A percentile compares a stretch with the other conserved stretches of the same genome.
These are phyloP conservation scores for Holacanthella duospinosa DNA, from an alignment of 2,888 invertebrate genomes.

Conservation along the genomic window DNA sequence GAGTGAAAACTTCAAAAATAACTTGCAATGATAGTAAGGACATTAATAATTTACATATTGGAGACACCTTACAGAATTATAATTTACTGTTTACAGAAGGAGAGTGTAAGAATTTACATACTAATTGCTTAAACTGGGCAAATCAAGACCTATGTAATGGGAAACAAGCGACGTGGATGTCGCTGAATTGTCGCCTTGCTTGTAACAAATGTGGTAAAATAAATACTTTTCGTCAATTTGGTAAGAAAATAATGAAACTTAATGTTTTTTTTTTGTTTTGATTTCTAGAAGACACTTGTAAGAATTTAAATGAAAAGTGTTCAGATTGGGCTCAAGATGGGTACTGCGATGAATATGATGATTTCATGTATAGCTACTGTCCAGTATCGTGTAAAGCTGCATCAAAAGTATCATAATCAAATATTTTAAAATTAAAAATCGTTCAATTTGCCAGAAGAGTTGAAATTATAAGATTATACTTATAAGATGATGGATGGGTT, in stretches of 20 bases:
- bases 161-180: slow-evolving; percentile 3
- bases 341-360: slow-evolving; percentile 8
- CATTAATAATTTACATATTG: background rate
- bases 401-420: background rate
- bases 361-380: slow-evolving; percentile 7
- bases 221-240: background rate
- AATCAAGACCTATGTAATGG: background rate
- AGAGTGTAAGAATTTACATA: background rate
- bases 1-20: background rate
- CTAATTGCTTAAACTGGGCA: background rate
- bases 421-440: background rate
- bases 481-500: too few species aligned
- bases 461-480: background rate
- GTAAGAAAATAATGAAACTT: background rate
- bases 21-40: background rate
- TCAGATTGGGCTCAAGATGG: slow-evolving; percentile 3
- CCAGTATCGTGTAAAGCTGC: background rate
- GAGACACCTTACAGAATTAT: background rate
- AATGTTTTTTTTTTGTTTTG: background rate
- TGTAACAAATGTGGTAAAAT: slow-evolving; percentile 10
- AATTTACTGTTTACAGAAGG: background rate
- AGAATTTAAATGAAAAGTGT: background rate
- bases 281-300: background rate
- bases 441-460: background rate
- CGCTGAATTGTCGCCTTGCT: slow-evolving; percentile 5